Base-by-base conservation (phyloP, 2,888 invertebrate species). In the Pycnomerus fuliginosus region DNA sequence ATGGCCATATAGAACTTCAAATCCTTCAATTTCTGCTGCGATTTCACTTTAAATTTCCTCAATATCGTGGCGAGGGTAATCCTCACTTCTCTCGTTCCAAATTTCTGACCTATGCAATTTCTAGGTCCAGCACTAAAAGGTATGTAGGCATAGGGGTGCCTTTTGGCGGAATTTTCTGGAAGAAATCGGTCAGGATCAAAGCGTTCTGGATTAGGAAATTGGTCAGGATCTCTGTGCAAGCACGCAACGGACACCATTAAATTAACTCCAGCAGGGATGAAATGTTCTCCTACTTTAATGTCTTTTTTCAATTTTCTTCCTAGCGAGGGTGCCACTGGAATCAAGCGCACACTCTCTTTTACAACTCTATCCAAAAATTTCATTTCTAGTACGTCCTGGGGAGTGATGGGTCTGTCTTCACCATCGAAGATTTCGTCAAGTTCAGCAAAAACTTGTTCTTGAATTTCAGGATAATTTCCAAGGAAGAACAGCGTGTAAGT, bases 141-240 rank as follows among this genome's bases (percentile, higher is more conserved):
- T n/a, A 68, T 56, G 39, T 61, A 68, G 2, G 67, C 52, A 39
- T 58, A 70, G 2, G 68, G 67, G 52, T 68, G 65, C 25, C 68
- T 54, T 16, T 58, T 52, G n/a, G 53, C 49, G 5, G 52, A 33
- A 13, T 50, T 59, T 48, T 69, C 69, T 5, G 64, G 63, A 14
- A 67, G 52, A 53, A 70, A 70, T 24, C 67, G 60, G 38, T 69
- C 67, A 1, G 70, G 70, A 48, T 70, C 61, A 47, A 68, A 70
- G 16, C 51, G 53, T 23, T 64, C 56, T 16, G 69, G 67, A 16
- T 69, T 56, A 1, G 64, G 62, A 40, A 58, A 69, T 28, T 65
- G 61, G 14, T 60, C 45, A 3, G 65, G 60, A 51, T 75, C 70
- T 20, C 67, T 59, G 52, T 78, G 77, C 4, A 71, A 41, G n/a